phyloP scores from a whole-genome alignment of 2,888 invertebrate species.

The Catocala nupta region DNA sequence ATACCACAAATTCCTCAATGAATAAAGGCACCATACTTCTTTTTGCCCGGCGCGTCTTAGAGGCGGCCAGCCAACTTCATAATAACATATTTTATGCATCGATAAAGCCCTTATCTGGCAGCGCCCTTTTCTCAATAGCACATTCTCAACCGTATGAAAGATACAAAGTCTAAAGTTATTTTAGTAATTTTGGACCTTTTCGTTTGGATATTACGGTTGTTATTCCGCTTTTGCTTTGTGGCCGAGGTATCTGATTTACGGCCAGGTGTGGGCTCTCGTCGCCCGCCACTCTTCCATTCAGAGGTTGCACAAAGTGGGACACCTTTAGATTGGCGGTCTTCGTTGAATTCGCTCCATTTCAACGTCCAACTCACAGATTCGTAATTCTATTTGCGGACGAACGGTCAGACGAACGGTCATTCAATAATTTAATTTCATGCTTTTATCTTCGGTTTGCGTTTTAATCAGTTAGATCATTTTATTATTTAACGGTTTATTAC shows the following conservation, averaged over 20 bases:
- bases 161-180: conserved; percentile 61
- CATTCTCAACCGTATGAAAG: conserved; percentile 69
- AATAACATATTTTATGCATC: conserved; percentile 83
- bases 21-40: conserved; percentile 63
- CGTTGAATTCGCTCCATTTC: conserved; percentile 65
- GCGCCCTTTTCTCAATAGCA: conserved; percentile 80
- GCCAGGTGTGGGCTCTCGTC: conserved; percentile 73
- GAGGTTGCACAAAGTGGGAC: conserved; percentile 75
- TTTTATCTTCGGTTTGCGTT: conserved; percentile 21
- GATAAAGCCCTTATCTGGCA: conserved; percentile 80
- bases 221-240: conserved; percentile 51
- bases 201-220: conserved; percentile 57
- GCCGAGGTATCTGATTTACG: conserved; percentile 74
- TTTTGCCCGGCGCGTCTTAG: conserved; percentile 57
- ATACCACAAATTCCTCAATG: conserved; percentile 69
- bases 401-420: conserved; percentile 18
- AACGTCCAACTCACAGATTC: conserved; percentile 43
- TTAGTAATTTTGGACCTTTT: conserved; percentile 63
- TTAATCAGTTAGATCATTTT: conserved; percentile 13
- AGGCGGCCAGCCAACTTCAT: conserved; percentile 73
- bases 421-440: conserved; percentile 29
- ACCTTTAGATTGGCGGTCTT: conserved; percentile 68
- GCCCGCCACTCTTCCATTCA: conserved; percentile 72
- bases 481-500: conserved; percentile 14
- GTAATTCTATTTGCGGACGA: conserved; percentile 37